Evolutionary conservation across 2,113 vertebrate species (phyloP).

Genomic region (Hoplias malabaricus): DNA sequence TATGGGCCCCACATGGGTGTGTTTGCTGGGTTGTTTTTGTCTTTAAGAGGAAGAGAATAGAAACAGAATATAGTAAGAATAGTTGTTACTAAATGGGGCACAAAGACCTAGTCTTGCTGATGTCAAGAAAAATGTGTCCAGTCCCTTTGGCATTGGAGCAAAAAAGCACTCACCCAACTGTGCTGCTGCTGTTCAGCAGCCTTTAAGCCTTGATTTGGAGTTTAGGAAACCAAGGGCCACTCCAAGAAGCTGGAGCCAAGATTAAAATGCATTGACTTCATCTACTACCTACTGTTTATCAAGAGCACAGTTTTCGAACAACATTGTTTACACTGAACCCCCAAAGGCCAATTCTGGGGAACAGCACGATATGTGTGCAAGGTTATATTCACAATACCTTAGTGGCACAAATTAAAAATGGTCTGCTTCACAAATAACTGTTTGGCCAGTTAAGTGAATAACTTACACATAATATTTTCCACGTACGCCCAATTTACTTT

Average conservation of each 20-base stretch:
- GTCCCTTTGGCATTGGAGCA: constrained; percentile 16
- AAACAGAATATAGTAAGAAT: neutral
- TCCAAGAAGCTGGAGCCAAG: neutral
- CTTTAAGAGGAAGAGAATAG: neutral
- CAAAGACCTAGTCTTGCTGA: constrained; percentile 33
- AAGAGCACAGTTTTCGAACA: neutral
- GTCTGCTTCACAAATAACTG: too few species aligned
- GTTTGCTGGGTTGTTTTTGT: too few species aligned
- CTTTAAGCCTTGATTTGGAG: neutral
- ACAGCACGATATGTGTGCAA: neutral
- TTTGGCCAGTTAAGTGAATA: too few species aligned
- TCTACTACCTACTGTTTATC: neutral
- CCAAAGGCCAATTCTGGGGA: neutral
- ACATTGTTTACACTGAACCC: too few species aligned
- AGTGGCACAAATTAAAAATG: too few species aligned
- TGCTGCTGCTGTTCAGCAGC: neutral
- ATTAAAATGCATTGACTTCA: neutral
- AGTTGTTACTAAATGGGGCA: constrained; percentile 9
- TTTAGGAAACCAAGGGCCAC: neutral
- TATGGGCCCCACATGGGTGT: too few species aligned
- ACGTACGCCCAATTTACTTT: too few species aligned
- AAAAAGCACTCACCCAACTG: neutral
- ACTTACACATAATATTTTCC: too few species aligned
- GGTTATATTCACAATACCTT: too few species aligned
- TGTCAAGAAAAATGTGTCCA: constrained; percentile 26